Percentiles rank a stretch among this genome's conserved stretches.
phyloP scores from a whole-genome alignment of 2,797 vertebrate species.

The Pipistrellus nathusii region DNA sequence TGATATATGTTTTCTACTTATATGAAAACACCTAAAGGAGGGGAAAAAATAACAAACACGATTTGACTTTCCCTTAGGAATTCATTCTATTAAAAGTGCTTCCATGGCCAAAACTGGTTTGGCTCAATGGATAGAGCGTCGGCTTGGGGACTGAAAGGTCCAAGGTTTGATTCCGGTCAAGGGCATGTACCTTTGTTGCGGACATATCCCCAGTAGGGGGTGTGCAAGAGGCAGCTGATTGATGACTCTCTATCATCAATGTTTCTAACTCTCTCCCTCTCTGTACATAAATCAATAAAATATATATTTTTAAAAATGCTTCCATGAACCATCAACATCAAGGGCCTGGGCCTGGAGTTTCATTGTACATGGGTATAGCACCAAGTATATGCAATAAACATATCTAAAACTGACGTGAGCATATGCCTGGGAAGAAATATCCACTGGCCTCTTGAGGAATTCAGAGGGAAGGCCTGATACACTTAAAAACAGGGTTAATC shows the following conservation, averaged over 20 bases:
- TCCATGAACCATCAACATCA: constrained; percentile 64
- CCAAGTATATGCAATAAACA: constrained; percentile 77
- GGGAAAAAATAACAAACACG: background rate
- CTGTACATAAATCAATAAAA: no score
- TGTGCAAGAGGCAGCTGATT: no score
- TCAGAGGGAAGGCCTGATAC: constrained; percentile 72
- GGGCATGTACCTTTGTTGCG: no score
- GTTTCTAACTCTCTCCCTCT: no score
- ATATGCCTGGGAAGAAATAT: constrained; percentile 71
- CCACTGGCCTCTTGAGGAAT: constrained; percentile 69
- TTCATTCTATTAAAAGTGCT: constrained; percentile 69
- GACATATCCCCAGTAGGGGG: no score
- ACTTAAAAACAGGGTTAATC: constrained; percentile 78
- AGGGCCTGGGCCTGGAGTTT: constrained; percentile 61
- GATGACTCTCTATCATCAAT: no score
- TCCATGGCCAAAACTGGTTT: background rate
- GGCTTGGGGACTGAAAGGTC: no score
- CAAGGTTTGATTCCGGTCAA: no score
- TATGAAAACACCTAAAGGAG: constrained; percentile 17
- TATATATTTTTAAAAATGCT: background rate
- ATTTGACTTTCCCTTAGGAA: constrained; percentile 72
- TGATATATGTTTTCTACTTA: background rate
- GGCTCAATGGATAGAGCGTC: no score
- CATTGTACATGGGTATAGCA: constrained; percentile 67
- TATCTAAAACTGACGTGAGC: constrained; percentile 65